phyloP scores from a whole-genome alignment of 2,888 invertebrate species.

The Scrobipalpa costella region DNA sequence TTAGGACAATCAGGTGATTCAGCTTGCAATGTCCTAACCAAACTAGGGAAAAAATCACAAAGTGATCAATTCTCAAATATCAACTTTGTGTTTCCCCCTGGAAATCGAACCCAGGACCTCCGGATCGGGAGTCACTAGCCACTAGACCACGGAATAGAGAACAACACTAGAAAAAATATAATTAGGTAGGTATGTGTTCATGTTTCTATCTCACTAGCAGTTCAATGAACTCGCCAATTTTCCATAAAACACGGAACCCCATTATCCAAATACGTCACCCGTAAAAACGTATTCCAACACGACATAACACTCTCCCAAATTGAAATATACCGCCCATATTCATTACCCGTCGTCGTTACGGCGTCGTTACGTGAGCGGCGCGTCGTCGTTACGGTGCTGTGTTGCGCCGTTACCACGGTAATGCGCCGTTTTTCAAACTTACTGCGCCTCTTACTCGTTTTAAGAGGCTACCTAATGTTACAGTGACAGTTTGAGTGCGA shows the following conservation, averaged over 20 bases:
- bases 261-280: conserved; percentile 38
- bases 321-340: conserved; percentile 78
- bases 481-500: conserved; percentile 25
- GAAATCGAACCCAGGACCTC: too few relatives aligned
- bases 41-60: too few relatives aligned
- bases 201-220: too few relatives aligned
- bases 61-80: too few relatives aligned
- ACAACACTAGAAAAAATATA: too few relatives aligned
- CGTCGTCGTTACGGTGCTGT: conserved; percentile 3
- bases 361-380: not conserved
- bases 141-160: too few relatives aligned
- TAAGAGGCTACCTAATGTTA: conserved; percentile 60
- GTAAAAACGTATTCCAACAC: conserved; percentile 55
- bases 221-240: not conserved
- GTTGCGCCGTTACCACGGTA: conserved; percentile 4
- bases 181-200: too few relatives aligned
- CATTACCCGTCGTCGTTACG: conserved; percentile 52
- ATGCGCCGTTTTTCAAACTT: conserved; percentile 66
- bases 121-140: too few relatives aligned
- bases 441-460: conserved; percentile 71
- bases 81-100: too few relatives aligned
- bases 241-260: conserved; percentile 33
- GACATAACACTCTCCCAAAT: conserved; percentile 54
- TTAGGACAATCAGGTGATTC: too few relatives aligned
- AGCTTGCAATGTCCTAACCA: too few relatives aligned